Conservation (phyloP, 2,113 vertebrate genomes). For the Hylia prasina region DNA sequence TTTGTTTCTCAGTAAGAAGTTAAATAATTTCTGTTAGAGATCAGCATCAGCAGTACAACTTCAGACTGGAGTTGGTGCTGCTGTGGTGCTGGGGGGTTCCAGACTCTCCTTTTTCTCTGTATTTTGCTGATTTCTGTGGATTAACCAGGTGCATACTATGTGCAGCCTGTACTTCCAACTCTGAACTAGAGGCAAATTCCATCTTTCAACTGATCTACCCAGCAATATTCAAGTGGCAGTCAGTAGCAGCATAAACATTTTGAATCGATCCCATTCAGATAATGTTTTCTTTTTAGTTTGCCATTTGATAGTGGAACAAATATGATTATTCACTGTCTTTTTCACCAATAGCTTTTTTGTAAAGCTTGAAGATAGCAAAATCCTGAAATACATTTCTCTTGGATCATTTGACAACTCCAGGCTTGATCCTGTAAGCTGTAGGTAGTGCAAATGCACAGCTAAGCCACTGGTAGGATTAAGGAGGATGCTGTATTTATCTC, state of each 20-base stretch:
- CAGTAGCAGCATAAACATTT: neutral
- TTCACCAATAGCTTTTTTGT: neutral
- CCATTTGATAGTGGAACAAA: neutral
- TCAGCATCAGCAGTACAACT: neutral
- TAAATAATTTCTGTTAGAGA: neutral
- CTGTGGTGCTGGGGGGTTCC: neutral
- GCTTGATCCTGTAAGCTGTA: constrained; percentile 31
- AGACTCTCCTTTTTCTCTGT: neutral
- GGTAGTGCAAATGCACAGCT: neutral
- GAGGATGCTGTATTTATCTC: constrained; percentile 12
- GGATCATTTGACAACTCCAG: neutral
- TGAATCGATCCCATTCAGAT: neutral
- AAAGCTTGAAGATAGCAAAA: neutral
- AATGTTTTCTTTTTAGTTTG: neutral
- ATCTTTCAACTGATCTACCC: neutral
- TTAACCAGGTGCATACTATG: neutral
- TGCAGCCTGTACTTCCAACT: neutral
- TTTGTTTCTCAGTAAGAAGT: neutral
- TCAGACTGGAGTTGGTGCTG: neutral
- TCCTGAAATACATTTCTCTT: neutral
- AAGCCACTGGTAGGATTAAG: constrained; percentile 7
- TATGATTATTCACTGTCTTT: neutral
- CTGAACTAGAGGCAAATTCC: neutral
- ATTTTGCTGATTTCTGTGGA: neutral
- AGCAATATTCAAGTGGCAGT: neutral